Conservation (phyloP, 1,140 invertebrate species). For the Pygmarrhopalites habei region DNA sequence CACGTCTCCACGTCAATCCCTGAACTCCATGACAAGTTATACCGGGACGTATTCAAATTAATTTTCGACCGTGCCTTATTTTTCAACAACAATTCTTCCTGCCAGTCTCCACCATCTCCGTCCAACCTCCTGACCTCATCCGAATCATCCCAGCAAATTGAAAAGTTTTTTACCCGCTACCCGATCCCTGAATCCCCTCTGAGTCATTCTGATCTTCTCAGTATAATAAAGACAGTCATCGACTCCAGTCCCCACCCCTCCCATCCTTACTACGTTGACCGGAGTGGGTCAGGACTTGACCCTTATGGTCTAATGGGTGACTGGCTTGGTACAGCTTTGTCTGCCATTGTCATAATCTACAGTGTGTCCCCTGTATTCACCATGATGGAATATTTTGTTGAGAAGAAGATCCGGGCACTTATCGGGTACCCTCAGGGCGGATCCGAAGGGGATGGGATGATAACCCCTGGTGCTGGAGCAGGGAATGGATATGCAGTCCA, state of each 20-base stretch:
- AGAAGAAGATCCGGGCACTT: slow-evolving; percentile 72
- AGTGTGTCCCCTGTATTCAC: slow-evolving; percentile 78
- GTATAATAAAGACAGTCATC: not conserved
- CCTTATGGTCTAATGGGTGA: slow-evolving; percentile 74
- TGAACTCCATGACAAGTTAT: not conserved
- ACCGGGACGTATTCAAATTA: not conserved
- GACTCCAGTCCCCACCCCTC: not conserved
- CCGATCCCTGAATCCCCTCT: not conserved
- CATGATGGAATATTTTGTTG: slow-evolving; percentile 71
- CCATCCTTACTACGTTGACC: not conserved
- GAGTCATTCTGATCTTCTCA: not conserved
- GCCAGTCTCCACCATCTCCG: not conserved
- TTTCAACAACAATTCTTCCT: not conserved
- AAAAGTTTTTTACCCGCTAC: not conserved
- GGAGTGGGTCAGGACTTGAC: slow-evolving; percentile 52
- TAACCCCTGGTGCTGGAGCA: slow-evolving; percentile 88
- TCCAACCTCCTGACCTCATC: too few relatives aligned
- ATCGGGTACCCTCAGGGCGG: slow-evolving; percentile 71
- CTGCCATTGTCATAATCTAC: slow-evolving; percentile 79
- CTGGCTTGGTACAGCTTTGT: slow-evolving; percentile 74
- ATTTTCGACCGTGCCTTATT: not conserved
- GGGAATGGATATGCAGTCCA: slow-evolving; percentile 91
- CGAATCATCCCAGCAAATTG: not conserved
- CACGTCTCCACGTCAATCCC: not conserved
- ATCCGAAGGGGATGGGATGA: slow-evolving; percentile 80